phyloP scores from a whole-genome alignment of 2,888 invertebrate genomes.

The Xestia sexstrigata region DNA sequence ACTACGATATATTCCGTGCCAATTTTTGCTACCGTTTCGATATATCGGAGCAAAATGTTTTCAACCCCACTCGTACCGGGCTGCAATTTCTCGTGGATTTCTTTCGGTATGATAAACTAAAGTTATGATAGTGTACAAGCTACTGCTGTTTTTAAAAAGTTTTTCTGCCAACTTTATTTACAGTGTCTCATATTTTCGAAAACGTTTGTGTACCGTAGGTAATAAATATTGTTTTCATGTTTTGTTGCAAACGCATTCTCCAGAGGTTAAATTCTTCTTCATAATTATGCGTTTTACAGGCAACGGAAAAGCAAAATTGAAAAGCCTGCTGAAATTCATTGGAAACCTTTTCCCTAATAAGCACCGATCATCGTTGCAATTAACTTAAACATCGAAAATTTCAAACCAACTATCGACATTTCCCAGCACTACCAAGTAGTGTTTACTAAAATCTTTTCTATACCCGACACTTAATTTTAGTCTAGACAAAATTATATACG shows the following conservation, averaged over 20 bases:
- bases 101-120: constrained; percentile 58
- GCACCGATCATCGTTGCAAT: neutral
- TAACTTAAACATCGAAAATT: constrained; percentile 11
- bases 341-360: neutral
- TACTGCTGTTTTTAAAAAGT: constrained; percentile 54
- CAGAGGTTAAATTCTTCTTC: too few species aligned
- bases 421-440: constrained; percentile 26
- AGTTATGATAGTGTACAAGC: constrained; percentile 61
- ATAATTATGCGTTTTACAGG: neutral
- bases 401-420: constrained; percentile 10
- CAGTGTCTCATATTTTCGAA: constrained; percentile 11
- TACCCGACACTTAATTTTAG: constrained; percentile 60
- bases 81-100: constrained; percentile 64
- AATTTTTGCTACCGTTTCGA: constrained; percentile 72
- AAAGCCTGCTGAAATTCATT: neutral
- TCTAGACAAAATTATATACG: constrained; percentile 66
- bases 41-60: constrained; percentile 66
- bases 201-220: neutral
- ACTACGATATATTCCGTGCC: constrained; percentile 78
- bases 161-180: constrained; percentile 25
- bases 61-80: constrained; percentile 51
- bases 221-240: neutral
- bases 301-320: neutral
- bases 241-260: neutral
- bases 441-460: constrained; percentile 55